These are phyloP conservation scores for Ceratina japonica DNA, from an alignment of 1,140 invertebrate species.

Conservation along the genomic window DNA sequence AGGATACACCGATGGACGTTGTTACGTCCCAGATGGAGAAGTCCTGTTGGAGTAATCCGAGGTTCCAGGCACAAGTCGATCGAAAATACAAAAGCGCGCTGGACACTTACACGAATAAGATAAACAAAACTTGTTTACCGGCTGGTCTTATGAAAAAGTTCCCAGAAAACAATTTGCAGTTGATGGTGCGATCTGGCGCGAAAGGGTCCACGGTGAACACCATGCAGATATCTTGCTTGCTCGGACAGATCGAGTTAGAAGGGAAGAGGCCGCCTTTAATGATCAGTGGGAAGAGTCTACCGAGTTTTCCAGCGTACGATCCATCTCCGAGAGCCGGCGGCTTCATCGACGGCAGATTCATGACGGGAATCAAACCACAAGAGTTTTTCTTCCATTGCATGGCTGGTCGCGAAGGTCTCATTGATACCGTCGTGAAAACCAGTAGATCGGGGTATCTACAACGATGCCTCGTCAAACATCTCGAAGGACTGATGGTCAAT, in stretches of 20 bases:
- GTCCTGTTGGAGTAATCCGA: slow-evolving; percentile 86
- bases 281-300: slow-evolving; percentile 94
- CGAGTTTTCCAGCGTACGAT: slow-evolving; percentile 96
- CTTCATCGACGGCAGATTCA: slow-evolving; percentile 96
- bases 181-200: slow-evolving; percentile 99
- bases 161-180: slow-evolving; percentile 96
- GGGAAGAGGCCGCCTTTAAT: slow-evolving; percentile 97
- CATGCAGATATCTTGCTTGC: slow-evolving; percentile 97
- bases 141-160: slow-evolving; percentile 91
- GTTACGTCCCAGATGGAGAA: slow-evolving; percentile 86
- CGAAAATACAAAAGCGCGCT: slow-evolving; percentile 91
- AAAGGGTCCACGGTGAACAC: slow-evolving; percentile 98
- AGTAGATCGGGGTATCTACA: slow-evolving; percentile 99
- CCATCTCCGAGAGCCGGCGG: slow-evolving; percentile 95
- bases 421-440: slow-evolving; percentile 94
- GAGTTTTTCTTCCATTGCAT: slow-evolving; percentile 99
- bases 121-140: slow-evolving; percentile 92
- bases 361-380: slow-evolving; percentile 96
- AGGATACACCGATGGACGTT: slow-evolving; percentile 79
- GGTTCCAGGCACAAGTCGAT: slow-evolving; percentile 90
- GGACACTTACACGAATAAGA: slow-evolving; percentile 92
- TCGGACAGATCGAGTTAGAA: slow-evolving; percentile 99
- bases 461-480: slow-evolving; percentile 97
- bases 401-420: slow-evolving; percentile 97
- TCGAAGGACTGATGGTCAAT: slow-evolving; percentile 94